Conservation (phyloP, 1,140 invertebrate genomes). For the Zaprionus nigranus region DNA sequence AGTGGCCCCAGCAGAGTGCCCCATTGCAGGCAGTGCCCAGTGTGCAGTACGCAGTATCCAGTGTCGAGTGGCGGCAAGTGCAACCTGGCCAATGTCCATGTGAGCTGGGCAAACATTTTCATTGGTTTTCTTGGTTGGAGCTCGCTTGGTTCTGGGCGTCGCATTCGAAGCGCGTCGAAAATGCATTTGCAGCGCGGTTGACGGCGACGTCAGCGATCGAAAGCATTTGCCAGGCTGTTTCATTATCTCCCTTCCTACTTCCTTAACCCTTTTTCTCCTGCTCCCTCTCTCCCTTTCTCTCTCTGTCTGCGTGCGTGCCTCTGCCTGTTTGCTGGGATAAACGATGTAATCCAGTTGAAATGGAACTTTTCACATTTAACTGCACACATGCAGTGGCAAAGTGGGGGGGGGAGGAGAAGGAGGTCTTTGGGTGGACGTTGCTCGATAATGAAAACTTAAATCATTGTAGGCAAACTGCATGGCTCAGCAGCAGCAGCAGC, state of each 20-base stretch:
- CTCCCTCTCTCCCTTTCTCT: constrained; percentile 23
- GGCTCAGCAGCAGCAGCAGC: constrained; percentile 12
- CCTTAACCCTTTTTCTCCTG: background rate
- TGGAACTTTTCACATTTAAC: constrained; percentile 82
- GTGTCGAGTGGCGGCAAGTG: constrained; percentile 15
- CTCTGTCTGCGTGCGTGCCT: constrained; percentile 29
- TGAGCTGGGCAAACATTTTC: constrained; percentile 70
- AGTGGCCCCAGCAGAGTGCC: background rate
- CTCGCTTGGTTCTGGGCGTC: constrained; percentile 37
- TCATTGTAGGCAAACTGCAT: constrained; percentile 73
- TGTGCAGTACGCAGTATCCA: background rate
- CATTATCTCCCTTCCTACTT: constrained; percentile 52
- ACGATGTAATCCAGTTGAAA: constrained; percentile 79
- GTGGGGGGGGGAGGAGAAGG: constrained; percentile 7
- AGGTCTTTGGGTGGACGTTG: constrained; percentile 41
- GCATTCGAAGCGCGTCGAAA: constrained; percentile 77
- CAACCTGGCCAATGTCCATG: constrained; percentile 35
- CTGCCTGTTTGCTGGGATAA: constrained; percentile 78
- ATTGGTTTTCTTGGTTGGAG: constrained; percentile 65
- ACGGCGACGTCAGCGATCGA: constrained; percentile 54
- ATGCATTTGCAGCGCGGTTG: constrained; percentile 69
- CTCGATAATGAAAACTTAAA: constrained; percentile 80
- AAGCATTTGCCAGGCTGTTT: constrained; percentile 57
- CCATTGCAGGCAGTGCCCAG: background rate
- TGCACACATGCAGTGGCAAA: constrained; percentile 49